Evolutionary conservation across 2,888 invertebrate genomes (phyloP), one percentile per base, ranked within the genome.

Genomic region (Acrobasis suavella): DNA sequence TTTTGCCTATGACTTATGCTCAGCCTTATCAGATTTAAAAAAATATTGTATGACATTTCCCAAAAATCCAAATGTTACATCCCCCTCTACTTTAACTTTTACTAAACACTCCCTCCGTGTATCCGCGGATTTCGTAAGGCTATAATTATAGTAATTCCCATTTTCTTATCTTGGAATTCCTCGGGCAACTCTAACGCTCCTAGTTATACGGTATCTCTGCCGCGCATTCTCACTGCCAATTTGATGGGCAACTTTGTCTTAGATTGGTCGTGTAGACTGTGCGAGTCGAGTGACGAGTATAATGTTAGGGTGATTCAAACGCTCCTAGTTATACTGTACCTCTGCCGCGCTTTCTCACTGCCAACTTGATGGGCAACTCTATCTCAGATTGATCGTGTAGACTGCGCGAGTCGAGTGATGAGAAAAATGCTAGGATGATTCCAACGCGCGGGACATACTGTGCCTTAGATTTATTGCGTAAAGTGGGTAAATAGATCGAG

Each of bases 121-220:
- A 52, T 32, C 32, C 8, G 32, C 22, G 17, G 14, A 32, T 52
- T 52, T 32, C 22, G 32, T 52, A 22, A 32, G 14, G 14, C 14
- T 32, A 32, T 52, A 52, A 52, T 52, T 37, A 52, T 52, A 52
- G 52, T 52, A 32, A 52, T 52, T 52, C 54, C 50, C 58, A 42
- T 17, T 42, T 15, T 1, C 39, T 62, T 62, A 62, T 62, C 56
- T 16, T 39, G 14, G 9, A 50, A 49, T 55, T 55, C 39, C 14
- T 46, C 14, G 32, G 52, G 52, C 52, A 14, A 52, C 37, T 32
- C 32, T n/a, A 22, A 52, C 52, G 52, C 17, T 1, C 42, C 10
- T 51, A 32, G 52, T 52, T 32, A 52, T n/a, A 46, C 32, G 32
- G 7, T 32, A 32, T 32, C 32, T 32, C 7, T 32, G 32, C 32